phyloP scores from a whole-genome alignment of 2,113 vertebrate genomes.

The Chionomys nivalis region DNA sequence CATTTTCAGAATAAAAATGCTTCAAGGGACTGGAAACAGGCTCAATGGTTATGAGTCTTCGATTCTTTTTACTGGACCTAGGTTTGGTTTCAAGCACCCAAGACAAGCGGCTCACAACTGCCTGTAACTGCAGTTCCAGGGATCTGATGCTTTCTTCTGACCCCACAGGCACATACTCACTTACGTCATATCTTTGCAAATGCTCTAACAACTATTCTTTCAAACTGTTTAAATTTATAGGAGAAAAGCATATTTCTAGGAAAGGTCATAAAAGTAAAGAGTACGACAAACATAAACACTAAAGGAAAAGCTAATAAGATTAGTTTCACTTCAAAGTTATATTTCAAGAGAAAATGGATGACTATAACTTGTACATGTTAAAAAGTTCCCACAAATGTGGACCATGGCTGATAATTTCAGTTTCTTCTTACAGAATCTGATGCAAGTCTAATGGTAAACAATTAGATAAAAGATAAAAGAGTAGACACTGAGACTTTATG shows the following conservation, averaged over 20 bases:
- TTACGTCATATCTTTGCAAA: background rate
- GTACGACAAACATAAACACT: background rate
- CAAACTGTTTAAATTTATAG: background rate
- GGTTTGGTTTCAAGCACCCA: background rate
- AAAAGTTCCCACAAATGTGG: background rate
- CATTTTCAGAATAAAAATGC: background rate
- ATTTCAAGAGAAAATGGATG: conserved; percentile 19
- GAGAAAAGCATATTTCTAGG: conserved; percentile 6
- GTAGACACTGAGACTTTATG: background rate
- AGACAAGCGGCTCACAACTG: background rate
- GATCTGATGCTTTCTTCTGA: background rate
- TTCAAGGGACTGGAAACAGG: too few relatives aligned
- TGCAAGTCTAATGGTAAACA: background rate
- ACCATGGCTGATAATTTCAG: background rate
- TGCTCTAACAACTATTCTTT: background rate
- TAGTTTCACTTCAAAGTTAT: background rate
- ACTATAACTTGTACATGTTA: background rate
- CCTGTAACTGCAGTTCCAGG: background rate
- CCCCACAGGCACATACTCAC: background rate
- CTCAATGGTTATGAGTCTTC: background rate
- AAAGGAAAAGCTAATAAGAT: background rate
- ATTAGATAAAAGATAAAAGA: background rate
- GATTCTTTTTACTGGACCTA: background rate
- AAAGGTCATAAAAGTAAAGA: background rate
- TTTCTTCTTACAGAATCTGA: background rate